Evolutionary conservation across 2,797 vertebrate species (phyloP).

Genomic region (Bovichtus variegatus): DNA sequence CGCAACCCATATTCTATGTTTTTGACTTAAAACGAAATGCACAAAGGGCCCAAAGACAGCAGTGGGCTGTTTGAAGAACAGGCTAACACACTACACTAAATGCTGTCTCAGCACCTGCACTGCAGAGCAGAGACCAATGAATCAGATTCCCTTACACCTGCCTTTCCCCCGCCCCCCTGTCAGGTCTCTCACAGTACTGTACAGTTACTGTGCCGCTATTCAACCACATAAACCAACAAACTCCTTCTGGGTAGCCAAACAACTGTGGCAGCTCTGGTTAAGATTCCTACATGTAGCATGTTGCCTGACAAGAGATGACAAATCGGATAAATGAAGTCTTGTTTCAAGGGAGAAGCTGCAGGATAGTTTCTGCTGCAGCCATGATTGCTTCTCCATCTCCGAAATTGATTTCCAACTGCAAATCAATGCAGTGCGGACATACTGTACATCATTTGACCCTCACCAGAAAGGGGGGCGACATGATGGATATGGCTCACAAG

Average conservation of each 20-base stretch:
- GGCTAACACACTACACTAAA: slow-evolving; percentile 15
- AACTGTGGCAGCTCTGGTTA: not conserved
- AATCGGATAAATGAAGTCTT: slow-evolving; percentile 10
- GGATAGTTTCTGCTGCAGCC: slow-evolving; percentile 35
- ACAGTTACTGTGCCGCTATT: not conserved
- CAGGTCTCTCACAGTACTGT: slow-evolving; percentile 3
- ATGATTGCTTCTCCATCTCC: slow-evolving; percentile 15
- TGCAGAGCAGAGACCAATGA: slow-evolving; percentile 57
- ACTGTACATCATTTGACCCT: not conserved
- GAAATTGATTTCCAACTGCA: slow-evolving; percentile 43
- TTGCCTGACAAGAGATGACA: slow-evolving; percentile 4
- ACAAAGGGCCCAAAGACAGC: slow-evolving; percentile 13
- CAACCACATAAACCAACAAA: not conserved
- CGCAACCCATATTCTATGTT: not conserved
- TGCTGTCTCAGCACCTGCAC: slow-evolving; percentile 71
- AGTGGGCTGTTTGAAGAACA: slow-evolving; percentile 7
- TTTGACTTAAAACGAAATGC: not conserved
- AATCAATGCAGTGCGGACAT: slow-evolving; percentile 30
- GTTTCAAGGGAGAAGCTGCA: slow-evolving; percentile 13
- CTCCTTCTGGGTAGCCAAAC: not conserved
- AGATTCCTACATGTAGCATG: not conserved
- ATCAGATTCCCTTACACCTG: slow-evolving; percentile 47
- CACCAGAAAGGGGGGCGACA: not conserved
- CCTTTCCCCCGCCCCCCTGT: not conserved
- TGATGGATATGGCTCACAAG: slow-evolving; percentile 2